Percentiles rank a stretch among this genome's conserved stretches.
phyloP scores from a whole-genome alignment of 2,888 invertebrate genomes.

The Eudasyphora cyanicolor region DNA sequence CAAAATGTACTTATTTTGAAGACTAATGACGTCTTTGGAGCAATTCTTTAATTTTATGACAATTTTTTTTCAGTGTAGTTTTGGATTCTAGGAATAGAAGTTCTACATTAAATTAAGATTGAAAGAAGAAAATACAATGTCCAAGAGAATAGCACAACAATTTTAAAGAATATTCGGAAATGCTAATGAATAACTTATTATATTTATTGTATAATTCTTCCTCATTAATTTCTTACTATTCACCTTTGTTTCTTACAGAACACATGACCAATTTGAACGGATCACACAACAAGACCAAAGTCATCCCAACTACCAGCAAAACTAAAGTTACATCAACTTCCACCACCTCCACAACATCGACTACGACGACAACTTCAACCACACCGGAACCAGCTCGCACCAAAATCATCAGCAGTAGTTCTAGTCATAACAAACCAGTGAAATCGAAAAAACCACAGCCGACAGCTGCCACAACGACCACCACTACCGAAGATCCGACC shows the following conservation, averaged over 20 bases:
- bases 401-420: slow-evolving; percentile 71
- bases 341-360: slow-evolving; percentile 67
- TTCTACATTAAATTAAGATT: no score
- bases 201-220: background rate
- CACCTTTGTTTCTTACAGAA: no score
- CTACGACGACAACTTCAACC: slow-evolving; percentile 72
- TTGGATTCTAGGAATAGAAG: no score
- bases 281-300: slow-evolving; percentile 69
- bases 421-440: slow-evolving; percentile 69
- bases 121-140: no score
- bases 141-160: no score
- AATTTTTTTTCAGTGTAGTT: no score
- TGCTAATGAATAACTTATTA: no score
- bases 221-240: no score
- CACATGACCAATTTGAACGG: slow-evolving; percentile 75
- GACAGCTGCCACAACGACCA: slow-evolving; percentile 68
- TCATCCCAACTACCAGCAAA: slow-evolving; percentile 78
- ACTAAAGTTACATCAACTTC: slow-evolving; percentile 62
- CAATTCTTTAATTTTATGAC: no score
- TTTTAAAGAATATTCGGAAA: no score
- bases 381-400: slow-evolving; percentile 73
- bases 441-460: slow-evolving; percentile 74
- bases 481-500: slow-evolving; percentile 71
- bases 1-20: no score
- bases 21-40: no score